Evolutionary conservation across 2,888 invertebrate species (phyloP), one percentile per base, ranked within the genome.

Genomic region (Apamea sordens): DNA sequence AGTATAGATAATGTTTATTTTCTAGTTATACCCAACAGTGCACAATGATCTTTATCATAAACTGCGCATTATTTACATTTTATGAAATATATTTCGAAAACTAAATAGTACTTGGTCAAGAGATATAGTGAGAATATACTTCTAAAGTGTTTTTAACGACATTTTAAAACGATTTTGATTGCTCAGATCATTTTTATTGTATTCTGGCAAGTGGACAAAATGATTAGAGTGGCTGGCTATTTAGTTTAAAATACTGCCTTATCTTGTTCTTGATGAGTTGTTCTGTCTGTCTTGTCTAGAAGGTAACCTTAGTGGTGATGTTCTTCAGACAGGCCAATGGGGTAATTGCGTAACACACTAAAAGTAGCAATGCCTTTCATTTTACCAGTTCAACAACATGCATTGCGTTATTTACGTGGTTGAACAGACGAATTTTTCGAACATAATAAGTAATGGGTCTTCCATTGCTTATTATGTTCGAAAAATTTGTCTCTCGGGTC

Each of bases 161-260:
- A 63, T 82, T 84, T 84, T 87, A 87, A 86, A 76, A 63, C 28
- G 80, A 64, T 69, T 86, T 85, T 85, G 87, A 87, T 85, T 83
- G 80, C 70, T 24, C 8, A 36, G 71, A 82, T 82, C 36, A 80
- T 69, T 32, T 65, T 63, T 36, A 47, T 21, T 18, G 70, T 28
- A 3, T 10, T 63, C 15, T 21, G 5, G 28, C 74, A 72, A 69
- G 5, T 73, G 18, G 15, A 8, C 13, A 79, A 72, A 71, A 73
- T 56, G 1, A 41, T 81, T 71, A 11, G 6, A 36, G 8, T n/a
- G 8, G n/a, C 15, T n/a, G 8, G n/a, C 11, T 18, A 59, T 56
- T 73, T 70, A 28, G 15, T 10, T 28, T 24, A 28, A 56, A 70
- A 36, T 44, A 63, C 11, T 36, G 41, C 21, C 7, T 47, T 73